Conservation (phyloP, 2,888 invertebrate genomes). For the Cheilosia variabilis region DNA sequence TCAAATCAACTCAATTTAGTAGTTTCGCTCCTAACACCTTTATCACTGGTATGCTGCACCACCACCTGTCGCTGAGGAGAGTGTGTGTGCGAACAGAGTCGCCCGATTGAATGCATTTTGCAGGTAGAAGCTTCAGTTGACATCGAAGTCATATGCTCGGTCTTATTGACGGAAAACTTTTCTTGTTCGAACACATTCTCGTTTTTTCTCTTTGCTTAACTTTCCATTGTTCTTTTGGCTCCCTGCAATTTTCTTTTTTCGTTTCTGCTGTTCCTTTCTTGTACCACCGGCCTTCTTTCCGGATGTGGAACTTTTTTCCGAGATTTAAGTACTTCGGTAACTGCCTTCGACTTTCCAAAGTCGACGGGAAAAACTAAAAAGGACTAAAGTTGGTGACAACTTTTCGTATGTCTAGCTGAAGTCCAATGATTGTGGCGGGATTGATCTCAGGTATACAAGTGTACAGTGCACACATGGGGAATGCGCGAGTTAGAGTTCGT, state of each 20-base stretch:
- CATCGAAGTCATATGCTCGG: constrained; percentile 68
- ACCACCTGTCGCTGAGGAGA: constrained; percentile 5
- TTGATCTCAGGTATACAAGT: constrained; percentile 32
- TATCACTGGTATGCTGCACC: neutral
- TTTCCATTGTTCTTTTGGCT: constrained; percentile 63
- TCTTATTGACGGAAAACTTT: constrained; percentile 67
- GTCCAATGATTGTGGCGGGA: constrained; percentile 44
- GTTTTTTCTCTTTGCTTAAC: constrained; percentile 26
- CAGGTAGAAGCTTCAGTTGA: constrained; percentile 51
- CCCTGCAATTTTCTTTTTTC: constrained; percentile 39
- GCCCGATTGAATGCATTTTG: constrained; percentile 31
- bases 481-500: neutral
- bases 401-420: constrained; percentile 30
- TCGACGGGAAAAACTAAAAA: constrained; percentile 17
- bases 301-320: constrained; percentile 56
- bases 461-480: neutral
- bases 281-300: constrained; percentile 2
- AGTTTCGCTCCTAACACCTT: constrained; percentile 13
- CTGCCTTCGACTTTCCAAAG: constrained; percentile 48
- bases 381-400: constrained; percentile 56
- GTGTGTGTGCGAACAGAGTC: neutral
- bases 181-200: constrained; percentile 52
- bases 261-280: neutral
- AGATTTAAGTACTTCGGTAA: constrained; percentile 68
- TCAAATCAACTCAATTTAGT: constrained; percentile 65